phyloP scores from a whole-genome alignment of 92 coral and sea anemone genomes.

The Umimayanthus chanpuru region DNA sequence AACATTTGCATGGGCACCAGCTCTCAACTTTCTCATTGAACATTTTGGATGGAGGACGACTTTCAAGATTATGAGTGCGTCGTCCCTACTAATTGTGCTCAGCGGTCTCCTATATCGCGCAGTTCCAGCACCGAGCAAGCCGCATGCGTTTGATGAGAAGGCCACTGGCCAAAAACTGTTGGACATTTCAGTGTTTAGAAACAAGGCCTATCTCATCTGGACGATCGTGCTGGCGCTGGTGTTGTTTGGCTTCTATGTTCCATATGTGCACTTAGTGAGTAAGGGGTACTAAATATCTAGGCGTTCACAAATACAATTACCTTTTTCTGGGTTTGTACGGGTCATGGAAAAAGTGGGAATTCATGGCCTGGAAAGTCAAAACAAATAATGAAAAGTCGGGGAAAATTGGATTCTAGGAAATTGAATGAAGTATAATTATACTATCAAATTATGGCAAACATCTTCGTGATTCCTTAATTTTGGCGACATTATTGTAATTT shows the following conservation, averaged over 20 bases:
- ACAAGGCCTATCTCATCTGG: constrained; percentile 83
- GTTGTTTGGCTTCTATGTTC: constrained; percentile 81
- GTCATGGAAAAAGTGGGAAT: too few species aligned
- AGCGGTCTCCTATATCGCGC: constrained; percentile 67
- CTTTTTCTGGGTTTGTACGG: too few species aligned
- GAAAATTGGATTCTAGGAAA: too few species aligned
- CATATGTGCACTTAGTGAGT: constrained; percentile 87
- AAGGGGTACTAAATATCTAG: background rate
- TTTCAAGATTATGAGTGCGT: constrained; percentile 69
- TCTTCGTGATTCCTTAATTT: too few species aligned
- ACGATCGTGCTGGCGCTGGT: constrained; percentile 61
- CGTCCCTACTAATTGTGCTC: constrained; percentile 60
- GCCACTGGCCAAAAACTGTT: constrained; percentile 25
- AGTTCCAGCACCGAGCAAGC: constrained; percentile 60
- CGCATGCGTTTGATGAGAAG: constrained; percentile 23
- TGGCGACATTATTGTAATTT: too few species aligned
- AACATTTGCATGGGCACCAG: constrained; percentile 77
- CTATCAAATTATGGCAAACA: too few species aligned
- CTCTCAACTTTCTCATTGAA: constrained; percentile 66
- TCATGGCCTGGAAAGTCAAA: too few species aligned
- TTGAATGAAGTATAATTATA: too few species aligned
- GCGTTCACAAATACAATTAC: background rate
- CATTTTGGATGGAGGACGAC: constrained; percentile 74
- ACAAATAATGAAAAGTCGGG: too few species aligned
- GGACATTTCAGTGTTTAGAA: constrained; percentile 70